Conservation (phyloP, 2,113 vertebrate genomes). For the Pituophis catenifer region DNA sequence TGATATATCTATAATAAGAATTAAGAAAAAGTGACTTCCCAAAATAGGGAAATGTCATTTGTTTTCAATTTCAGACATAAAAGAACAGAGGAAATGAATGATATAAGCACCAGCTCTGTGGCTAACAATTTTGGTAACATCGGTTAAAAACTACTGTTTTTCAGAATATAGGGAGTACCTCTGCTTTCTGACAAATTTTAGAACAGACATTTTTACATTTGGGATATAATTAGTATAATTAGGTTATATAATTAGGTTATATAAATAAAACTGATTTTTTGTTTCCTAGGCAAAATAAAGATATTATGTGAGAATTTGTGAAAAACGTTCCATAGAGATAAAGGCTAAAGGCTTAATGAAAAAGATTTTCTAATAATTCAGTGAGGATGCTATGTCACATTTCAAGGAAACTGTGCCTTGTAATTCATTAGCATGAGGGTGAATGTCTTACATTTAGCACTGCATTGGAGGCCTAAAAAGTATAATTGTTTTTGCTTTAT, state of each 20-base stretch:
- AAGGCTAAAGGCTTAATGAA: slow-evolving; percentile 46
- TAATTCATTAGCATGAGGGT: slow-evolving; percentile 44
- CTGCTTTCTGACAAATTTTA: slow-evolving; percentile 17
- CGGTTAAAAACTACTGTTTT: slow-evolving; percentile 43
- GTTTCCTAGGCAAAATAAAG: slow-evolving; percentile 24
- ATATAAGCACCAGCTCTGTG: not conserved
- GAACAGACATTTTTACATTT: slow-evolving; percentile 26
- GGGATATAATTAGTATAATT: not conserved
- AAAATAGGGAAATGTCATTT: slow-evolving; percentile 12
- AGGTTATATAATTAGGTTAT: not conserved
- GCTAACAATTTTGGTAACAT: slow-evolving; percentile 27
- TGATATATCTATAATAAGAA: not conserved
- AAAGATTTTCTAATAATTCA: slow-evolving; percentile 54
- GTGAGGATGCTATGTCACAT: slow-evolving; percentile 52
- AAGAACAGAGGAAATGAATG: slow-evolving; percentile 37
- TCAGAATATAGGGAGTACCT: slow-evolving; percentile 34
- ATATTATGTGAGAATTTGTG: slow-evolving; percentile 37
- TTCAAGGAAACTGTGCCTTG: slow-evolving; percentile 43
- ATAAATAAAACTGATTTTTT: slow-evolving; percentile 24
- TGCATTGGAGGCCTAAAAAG: slow-evolving; percentile 1
- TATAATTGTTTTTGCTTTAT: slow-evolving; percentile 32
- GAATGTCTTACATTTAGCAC: slow-evolving; percentile 39
- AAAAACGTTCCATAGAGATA: slow-evolving; percentile 44
- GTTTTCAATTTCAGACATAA: slow-evolving; percentile 16
- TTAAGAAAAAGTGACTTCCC: slow-evolving; percentile 13